These are phyloP conservation scores for Nemotelus pantherinus DNA, from an alignment of 2,888 invertebrate species.

Conservation along the genomic window DNA sequence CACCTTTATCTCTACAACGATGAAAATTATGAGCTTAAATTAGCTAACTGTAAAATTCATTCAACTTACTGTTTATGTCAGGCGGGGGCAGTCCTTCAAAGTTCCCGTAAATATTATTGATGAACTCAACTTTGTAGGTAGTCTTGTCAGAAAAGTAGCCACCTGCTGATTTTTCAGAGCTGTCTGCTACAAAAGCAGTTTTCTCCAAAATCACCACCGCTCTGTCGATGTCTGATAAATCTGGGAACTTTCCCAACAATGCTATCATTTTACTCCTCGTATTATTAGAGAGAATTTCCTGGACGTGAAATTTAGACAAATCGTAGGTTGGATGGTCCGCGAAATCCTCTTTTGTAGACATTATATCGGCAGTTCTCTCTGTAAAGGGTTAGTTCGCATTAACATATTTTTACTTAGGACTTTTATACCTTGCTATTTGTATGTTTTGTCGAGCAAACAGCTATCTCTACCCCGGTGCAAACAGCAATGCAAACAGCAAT, in stretches of 20 bases:
- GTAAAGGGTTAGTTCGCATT: no score
- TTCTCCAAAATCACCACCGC: constrained; percentile 85
- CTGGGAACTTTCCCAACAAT: constrained; percentile 74
- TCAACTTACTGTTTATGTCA: constrained; percentile 72
- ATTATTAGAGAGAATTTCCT: constrained; percentile 76
- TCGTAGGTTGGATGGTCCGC: constrained; percentile 58
- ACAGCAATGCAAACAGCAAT: no score
- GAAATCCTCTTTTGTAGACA: constrained; percentile 6
- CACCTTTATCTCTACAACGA: constrained; percentile 78
- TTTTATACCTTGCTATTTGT: no score
- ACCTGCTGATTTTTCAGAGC: constrained; percentile 57
- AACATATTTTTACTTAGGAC: no score
- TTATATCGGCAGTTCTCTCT: not conserved
- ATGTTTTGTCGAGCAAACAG: no score
- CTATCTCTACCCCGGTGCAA: no score
- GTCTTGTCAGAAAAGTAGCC: constrained; percentile 74
- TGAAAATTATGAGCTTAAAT: constrained; percentile 4
- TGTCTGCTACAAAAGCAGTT: constrained; percentile 74
- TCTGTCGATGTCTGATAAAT: constrained; percentile 66
- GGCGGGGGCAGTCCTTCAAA: constrained; percentile 76
- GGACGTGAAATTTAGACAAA: constrained; percentile 74
- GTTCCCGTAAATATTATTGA: constrained; percentile 87
- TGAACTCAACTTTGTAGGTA: constrained; percentile 71
- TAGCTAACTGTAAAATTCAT: constrained; percentile 9
- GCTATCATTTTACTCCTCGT: constrained; percentile 77